These are phyloP conservation scores for Phortica magna DNA, from an alignment of 2,888 invertebrate genomes.

Conservation along the genomic window DNA sequence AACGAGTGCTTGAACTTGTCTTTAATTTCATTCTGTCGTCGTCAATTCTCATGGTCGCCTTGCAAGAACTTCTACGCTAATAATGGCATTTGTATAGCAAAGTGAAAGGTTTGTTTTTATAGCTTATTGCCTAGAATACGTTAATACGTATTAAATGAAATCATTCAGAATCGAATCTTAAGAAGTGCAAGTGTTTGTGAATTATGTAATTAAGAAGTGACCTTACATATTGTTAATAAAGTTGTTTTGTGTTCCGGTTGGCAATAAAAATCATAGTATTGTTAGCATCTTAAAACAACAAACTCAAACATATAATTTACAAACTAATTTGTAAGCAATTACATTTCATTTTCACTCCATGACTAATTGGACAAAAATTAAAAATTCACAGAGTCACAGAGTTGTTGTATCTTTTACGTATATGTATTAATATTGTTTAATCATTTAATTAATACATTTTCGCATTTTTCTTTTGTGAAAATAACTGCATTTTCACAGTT, in stretches of 20 bases:
- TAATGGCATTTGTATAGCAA: slow-evolving; percentile 8
- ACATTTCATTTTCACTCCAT: not conserved
- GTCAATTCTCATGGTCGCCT: slow-evolving; percentile 29
- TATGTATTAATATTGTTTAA: not conserved
- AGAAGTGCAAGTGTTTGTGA: not conserved
- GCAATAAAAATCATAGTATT: no score
- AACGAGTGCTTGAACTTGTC: slow-evolving; percentile 32
- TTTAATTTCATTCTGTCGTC: not conserved
- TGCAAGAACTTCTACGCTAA: not conserved
- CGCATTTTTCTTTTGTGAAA: not conserved
- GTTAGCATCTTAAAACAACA: no score
- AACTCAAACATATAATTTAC: not conserved
- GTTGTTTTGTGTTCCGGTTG: no score
- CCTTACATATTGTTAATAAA: not conserved
- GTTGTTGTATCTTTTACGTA: not conserved
- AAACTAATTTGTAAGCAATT: not conserved
- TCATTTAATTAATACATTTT: not conserved
- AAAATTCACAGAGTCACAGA: not conserved
- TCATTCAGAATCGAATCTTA: no score
- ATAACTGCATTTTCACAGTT: not conserved
- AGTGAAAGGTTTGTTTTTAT: slow-evolving; percentile 50
- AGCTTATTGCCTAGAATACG: slow-evolving; percentile 32
- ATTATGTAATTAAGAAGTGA: slow-evolving; percentile 3
- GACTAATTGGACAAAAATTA: not conserved
- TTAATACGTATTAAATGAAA: no score